Base-by-base conservation (phyloP, 2,113 vertebrate species). In the Anhinga rufa region DNA sequence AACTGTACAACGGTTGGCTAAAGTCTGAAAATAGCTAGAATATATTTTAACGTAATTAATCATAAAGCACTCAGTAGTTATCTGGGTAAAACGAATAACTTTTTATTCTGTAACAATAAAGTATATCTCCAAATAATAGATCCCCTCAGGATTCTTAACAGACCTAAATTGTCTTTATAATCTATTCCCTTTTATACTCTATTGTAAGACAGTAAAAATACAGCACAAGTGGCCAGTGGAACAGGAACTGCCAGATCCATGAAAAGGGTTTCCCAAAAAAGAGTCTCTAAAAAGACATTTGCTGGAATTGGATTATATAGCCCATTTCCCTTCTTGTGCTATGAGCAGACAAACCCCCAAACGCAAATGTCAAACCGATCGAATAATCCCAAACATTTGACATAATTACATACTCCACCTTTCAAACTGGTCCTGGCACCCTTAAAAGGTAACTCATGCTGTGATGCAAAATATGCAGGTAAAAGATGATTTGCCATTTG, bases 361-460 rank as follows among this genome's bases (percentile, higher is more conserved):
- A 86, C 52, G 88, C 42, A 95, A 92, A 90, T 86, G 58, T 86
- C 93, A 95, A 92, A 75, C 24, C 2, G 7, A 60, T 57, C 72
- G 87, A 96, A 76, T 69, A 93, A 86, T 86, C 77, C 80, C 69
- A 93, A 95, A 88, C 52, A 76, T 84, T 76, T 70, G 68, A 92
- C 71, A 78, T 90, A 90, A 94, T 90, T 86, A 86, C 82, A 49
- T 83, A 77, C 21, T 92, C 86, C 55, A 88, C 71, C 79, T 93
- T 93, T 93, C 71, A 88, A 86, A 94, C 77, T 62, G 51, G 64
- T 80, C 79, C 71, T 83, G 72, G 68, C 4, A 44, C 79, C 64
- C 82, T 92, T 58, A 88, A 86, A 80, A 0, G 10, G 26, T 55
- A 88, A 83, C 71, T 77, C 78, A 51, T 4, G 11, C n/a, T 68